A percentile compares a stretch with the other conserved stretches of the same genome.
Conservation (phyloP, 2,113 vertebrate genomes). For the Alethe diademata region DNA sequence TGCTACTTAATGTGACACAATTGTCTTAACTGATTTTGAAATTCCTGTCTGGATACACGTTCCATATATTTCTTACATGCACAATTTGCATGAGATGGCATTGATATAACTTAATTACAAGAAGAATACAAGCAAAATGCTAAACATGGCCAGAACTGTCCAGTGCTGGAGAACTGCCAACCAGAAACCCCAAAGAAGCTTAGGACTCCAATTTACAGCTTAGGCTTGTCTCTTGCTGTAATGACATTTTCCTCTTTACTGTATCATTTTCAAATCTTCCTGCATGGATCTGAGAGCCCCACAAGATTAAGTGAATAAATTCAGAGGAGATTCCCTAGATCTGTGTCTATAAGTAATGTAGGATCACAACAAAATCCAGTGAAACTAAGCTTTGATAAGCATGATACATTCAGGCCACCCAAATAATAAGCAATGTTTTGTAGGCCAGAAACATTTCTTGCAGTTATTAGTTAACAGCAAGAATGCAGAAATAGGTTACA, state of each 20-base stretch:
- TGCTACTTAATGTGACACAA: conserved; percentile 8
- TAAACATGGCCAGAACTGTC: background rate
- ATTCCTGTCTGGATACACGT: background rate
- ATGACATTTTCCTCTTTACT: background rate
- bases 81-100: background rate
- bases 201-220: background rate
- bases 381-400: background rate
- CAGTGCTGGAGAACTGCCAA: background rate
- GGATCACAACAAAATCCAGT: fast-evolving
- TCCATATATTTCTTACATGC: background rate
- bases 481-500: background rate
- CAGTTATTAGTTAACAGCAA: background rate
- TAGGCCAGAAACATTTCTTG: background rate
- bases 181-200: background rate
- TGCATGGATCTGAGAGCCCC: fast-evolving
- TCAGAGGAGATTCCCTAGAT: background rate
- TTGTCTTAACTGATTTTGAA: conserved; percentile 2
- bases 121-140: background rate
- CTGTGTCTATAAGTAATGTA: background rate
- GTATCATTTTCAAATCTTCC: background rate
- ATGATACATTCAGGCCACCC: background rate
- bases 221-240: background rate
- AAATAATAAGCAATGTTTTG: fast-evolving
- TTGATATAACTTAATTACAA: conserved; percentile 10
- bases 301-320: background rate